Evolutionary conservation across 2,113 vertebrate species (phyloP), one percentile per base, ranked within the genome.

Genomic region (Ceyx melanurus): DNA sequence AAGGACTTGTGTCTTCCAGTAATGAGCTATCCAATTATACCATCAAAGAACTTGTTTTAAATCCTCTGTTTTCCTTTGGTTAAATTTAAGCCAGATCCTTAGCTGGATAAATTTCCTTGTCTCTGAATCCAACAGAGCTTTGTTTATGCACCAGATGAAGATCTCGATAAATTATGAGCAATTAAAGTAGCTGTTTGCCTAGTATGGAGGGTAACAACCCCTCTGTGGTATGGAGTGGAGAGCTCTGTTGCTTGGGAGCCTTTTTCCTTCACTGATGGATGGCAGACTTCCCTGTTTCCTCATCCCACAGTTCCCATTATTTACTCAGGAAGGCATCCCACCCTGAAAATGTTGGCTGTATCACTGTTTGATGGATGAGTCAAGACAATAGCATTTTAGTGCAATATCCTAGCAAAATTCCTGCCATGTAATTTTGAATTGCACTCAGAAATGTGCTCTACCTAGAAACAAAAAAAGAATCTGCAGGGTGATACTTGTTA

Each of bases 191-290:
- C 13, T 62, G 40, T 46, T 58, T 70, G 48, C 12, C 25, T 46
- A 18, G 33, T 46, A 37, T 3, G 3, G 51, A 25, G 23, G 3
- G 7, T 42, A 42, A n/a, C 0, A 0, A 28, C 4, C 20, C 5
- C 53, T 62, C 43, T 45, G n/a, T 20, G 23, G 6, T 35, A 40
- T 8, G 21, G 33, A 71, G 35, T 5, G 19, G 42, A 77, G 14
- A 73, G 3, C 15, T 22, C 15, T 61, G 18, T 25, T 80, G 14
- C 4, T 15, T 65, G 33, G 37, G 45, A 93, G 18, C 28, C 40
- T 31, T 73, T 60, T 10, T 73, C 22, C 26, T 13, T 66, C 3
- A 3, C 31, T 86, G 45, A 15, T 7, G 13, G 23, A 21, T n/a
- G 29, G 8, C 35, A 61, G 42, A 40, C 3, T 74, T 65, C 11